These are phyloP conservation scores for Tipula lateralis DNA, from an alignment of 2,888 invertebrate genomes.

Conservation along the genomic window DNA sequence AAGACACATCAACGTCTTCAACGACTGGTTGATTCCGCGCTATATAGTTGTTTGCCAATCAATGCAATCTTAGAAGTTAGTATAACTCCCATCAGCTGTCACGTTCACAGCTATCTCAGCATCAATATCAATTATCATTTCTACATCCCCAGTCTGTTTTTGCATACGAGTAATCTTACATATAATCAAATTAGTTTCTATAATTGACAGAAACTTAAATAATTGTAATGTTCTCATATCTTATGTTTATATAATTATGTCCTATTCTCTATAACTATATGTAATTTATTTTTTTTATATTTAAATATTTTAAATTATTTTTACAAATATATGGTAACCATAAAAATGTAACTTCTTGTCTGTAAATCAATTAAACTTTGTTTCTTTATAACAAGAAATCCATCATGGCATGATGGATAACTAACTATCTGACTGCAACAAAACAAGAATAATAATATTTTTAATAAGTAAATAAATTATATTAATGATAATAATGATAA, in stretches of 20 bases:
- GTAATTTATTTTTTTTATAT: neutral
- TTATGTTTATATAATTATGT: neutral
- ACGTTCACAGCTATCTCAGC: too few species aligned
- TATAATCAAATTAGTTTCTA: too few species aligned
- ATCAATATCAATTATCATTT: too few species aligned
- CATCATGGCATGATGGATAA: neutral
- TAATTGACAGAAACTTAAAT: too few species aligned
- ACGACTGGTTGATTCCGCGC: too few species aligned
- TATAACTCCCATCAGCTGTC: too few species aligned
- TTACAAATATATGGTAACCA: neutral
- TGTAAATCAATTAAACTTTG: neutral
- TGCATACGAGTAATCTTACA: too few species aligned
- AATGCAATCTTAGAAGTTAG: too few species aligned
- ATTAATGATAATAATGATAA: slow-evolving; percentile 1
- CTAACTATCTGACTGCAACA: neutral
- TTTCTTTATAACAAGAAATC: neutral
- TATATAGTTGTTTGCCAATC: too few species aligned
- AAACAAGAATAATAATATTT: neutral
- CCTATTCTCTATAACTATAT: neutral
- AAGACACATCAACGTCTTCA: too few species aligned
- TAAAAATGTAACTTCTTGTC: neutral
- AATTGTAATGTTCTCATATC: too few species aligned
- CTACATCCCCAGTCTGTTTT: too few species aligned
- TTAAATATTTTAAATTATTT: neutral
- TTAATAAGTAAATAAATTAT: neutral